These are phyloP conservation scores for Eospalax fontanierii DNA, from an alignment of 2,797 vertebrate genomes.

Conservation along the genomic window DNA sequence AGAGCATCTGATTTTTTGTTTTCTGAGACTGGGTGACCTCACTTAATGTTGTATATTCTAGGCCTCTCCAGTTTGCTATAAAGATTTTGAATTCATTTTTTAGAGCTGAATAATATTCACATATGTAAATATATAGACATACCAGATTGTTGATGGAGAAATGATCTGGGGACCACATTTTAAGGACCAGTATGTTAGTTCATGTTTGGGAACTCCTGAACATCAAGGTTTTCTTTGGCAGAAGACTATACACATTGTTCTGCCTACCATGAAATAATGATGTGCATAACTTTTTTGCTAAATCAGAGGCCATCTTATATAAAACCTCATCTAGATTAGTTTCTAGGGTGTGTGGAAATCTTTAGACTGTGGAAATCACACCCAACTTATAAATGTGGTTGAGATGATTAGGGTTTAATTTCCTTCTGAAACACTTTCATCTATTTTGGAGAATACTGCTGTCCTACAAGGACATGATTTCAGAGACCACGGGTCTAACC, in stretches of 20 bases:
- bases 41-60: no score
- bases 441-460: neutral
- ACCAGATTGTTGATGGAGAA: no score
- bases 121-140: no score
- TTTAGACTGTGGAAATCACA: constrained; percentile 4
- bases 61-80: no score
- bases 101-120: no score
- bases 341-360: constrained; percentile 8
- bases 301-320: neutral
- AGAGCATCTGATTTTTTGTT: no score
- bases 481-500: neutral
- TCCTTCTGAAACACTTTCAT: neutral
- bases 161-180: neutral
- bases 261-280: neutral
- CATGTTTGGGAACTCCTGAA: neutral
- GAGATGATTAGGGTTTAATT: constrained; percentile 17
- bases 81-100: no score
- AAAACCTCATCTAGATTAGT: neutral
- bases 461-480: neutral
- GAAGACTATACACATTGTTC: constrained; percentile 5
- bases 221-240: constrained; percentile 26
- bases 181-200: neutral
- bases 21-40: no score
- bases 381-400: neutral
- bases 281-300: neutral